Percentiles rank a stretch among this genome's conserved stretches.
Evolutionary conservation across 2,888 invertebrate genomes (phyloP).

Genomic region (Shargacucullia verbasci): DNA sequence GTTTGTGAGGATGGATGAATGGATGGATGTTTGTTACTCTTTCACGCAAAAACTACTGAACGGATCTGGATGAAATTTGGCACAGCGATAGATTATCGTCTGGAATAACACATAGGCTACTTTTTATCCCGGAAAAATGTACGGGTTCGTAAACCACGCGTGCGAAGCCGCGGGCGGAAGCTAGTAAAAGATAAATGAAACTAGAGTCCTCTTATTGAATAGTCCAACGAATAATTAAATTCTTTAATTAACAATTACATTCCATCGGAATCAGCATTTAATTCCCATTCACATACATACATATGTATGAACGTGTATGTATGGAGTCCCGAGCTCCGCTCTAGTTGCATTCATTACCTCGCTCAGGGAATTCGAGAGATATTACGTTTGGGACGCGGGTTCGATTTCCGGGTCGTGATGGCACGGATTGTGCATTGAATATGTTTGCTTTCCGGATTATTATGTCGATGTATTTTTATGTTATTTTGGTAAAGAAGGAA

Average conservation of each 20-base stretch:
- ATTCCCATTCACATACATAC: neutral
- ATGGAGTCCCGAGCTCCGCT: conserved; percentile 16
- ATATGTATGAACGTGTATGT: neutral
- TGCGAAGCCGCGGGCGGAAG: too few relatives aligned
- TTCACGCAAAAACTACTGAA: too few relatives aligned
- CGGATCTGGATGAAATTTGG: too few relatives aligned
- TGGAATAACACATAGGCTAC: too few relatives aligned
- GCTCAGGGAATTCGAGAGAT: conserved; percentile 42
- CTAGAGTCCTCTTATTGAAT: too few relatives aligned
- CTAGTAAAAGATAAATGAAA: too few relatives aligned
- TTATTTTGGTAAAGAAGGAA: neutral
- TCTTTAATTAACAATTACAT: conserved; percentile 13
- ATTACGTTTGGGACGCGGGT: conserved; percentile 45
- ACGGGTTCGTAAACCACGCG: too few relatives aligned
- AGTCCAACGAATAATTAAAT: conserved; percentile 9
- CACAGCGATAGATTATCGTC: too few relatives aligned
- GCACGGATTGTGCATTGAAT: conserved; percentile 29
- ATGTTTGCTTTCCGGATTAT: conserved; percentile 13
- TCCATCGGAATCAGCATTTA: conserved; percentile 3
- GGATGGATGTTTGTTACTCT: too few relatives aligned
- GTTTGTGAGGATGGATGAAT: too few relatives aligned
- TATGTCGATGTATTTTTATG: neutral
- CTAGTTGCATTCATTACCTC: conserved; percentile 46
- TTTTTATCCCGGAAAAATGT: too few relatives aligned
- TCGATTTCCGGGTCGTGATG: conserved; percentile 50